Evolutionary conservation across 2,113 vertebrate genomes (phyloP).

Genomic region (Albula goreensis): DNA sequence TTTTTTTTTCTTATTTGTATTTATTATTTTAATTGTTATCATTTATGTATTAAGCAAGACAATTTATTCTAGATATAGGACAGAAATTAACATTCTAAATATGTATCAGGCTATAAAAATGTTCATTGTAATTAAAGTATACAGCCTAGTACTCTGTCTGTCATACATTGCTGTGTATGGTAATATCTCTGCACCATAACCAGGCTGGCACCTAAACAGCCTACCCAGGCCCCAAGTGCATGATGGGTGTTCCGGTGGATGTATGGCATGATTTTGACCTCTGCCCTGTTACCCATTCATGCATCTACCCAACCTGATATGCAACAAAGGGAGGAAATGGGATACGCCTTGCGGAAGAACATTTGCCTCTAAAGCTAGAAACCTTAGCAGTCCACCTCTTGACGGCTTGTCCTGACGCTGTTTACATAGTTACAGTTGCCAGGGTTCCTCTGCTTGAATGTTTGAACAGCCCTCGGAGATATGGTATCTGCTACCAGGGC

Average conservation of each 20-base stretch:
- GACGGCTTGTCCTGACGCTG: slow-evolving; percentile 44
- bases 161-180: not conserved
- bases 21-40: no score
- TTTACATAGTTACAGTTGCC: slow-evolving; percentile 64
- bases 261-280: not conserved
- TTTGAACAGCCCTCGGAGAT: slow-evolving; percentile 21
- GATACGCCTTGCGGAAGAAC: not conserved
- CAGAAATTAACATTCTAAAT: no score
- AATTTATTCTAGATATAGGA: no score
- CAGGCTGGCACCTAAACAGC: not conserved
- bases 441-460: slow-evolving; percentile 27
- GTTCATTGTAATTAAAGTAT: no score
- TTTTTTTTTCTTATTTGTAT: no score
- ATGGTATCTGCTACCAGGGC: slow-evolving; percentile 34
- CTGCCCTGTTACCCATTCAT: not conserved
- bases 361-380: not conserved
- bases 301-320: not conserved
- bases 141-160: not conserved
- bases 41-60: no score
- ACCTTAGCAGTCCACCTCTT: slow-evolving; percentile 15
- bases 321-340: not conserved
- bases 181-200: not conserved
- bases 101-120: no score
- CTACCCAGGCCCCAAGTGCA: not conserved
- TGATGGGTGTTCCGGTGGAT: not conserved